Conservation (phyloP, 2,797 vertebrate species). For the Neosilurus mollespiculum region DNA sequence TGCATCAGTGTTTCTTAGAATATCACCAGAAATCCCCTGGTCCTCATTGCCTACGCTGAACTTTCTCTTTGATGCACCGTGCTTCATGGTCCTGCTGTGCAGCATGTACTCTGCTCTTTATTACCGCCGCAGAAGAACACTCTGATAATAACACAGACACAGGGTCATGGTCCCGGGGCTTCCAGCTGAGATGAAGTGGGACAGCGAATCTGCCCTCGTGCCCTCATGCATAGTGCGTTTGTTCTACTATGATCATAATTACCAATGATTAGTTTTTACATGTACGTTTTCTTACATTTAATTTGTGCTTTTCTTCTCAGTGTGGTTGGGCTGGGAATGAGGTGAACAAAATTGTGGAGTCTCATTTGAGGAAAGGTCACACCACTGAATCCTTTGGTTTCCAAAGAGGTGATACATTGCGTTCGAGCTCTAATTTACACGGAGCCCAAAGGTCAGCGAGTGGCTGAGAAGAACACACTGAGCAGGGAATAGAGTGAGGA, state of each 20-base stretch:
- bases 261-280: not conserved
- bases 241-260: not conserved
- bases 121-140: not conserved
- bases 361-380: conserved; percentile 26
- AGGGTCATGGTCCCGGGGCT: not conserved
- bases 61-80: not conserved
- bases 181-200: conserved; percentile 7
- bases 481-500: not conserved
- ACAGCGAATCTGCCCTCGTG: not conserved
- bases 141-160: not conserved
- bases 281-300: not conserved
- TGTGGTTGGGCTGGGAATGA: too few species aligned
- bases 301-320: not conserved
- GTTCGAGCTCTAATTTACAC: conserved; percentile 28
- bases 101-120: not conserved
- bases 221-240: not conserved
- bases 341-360: not conserved
- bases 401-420: conserved; percentile 2
- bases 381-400: not conserved
- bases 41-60: not conserved
- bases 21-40: not conserved
- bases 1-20: not conserved
- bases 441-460: conserved; percentile 25
- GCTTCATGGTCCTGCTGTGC: not conserved
- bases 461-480: not conserved